A percentile compares a stretch with the other conserved stretches of the same genome.
These are phyloP conservation scores for Meliscaeva auricollis DNA, from an alignment of 2,888 invertebrate species.

Conservation along the genomic window DNA sequence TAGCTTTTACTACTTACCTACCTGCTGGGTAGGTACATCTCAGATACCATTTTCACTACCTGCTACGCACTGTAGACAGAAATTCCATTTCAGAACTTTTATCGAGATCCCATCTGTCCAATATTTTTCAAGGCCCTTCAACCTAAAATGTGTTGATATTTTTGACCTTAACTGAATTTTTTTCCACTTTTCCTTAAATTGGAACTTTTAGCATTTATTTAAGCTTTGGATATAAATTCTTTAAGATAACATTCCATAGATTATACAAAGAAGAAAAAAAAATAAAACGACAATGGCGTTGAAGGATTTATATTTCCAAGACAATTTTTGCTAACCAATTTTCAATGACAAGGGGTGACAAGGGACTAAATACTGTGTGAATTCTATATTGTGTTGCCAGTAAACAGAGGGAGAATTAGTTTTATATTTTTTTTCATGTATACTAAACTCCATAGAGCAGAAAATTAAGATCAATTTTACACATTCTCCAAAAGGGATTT, in stretches of 20 bases:
- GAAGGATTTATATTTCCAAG: conserved; percentile 55
- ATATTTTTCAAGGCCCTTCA: not conserved
- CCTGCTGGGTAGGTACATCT: too few species aligned
- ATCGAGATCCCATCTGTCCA: not conserved
- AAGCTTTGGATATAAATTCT: conserved; percentile 5
- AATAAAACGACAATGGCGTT: conserved; percentile 28
- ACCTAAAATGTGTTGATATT: conserved; percentile 34
- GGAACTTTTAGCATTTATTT: not conserved
- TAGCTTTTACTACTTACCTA: too few species aligned
- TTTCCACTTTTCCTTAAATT: not conserved
- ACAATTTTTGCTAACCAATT: conserved; percentile 49
- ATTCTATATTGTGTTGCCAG: not conserved
- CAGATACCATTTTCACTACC: too few species aligned
- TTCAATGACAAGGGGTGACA: conserved; percentile 62
- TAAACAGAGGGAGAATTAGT: not conserved
- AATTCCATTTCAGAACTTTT: not conserved
- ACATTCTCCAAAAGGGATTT: conserved; percentile 37
- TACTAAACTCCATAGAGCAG: conserved; percentile 55
- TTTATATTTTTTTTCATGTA: not conserved
- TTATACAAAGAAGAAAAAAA: not conserved
- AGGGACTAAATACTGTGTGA: conserved; percentile 35
- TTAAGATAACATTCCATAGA: conserved; percentile 2
- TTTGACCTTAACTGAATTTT: conserved; percentile 27
- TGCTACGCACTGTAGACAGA: too few species aligned
- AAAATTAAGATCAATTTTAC: conserved; percentile 57